Percentiles rank a stretch among this genome's conserved stretches.
These are phyloP conservation scores for Poecile atricapillus DNA, from an alignment of 2,113 vertebrate species.

Conservation along the genomic window DNA sequence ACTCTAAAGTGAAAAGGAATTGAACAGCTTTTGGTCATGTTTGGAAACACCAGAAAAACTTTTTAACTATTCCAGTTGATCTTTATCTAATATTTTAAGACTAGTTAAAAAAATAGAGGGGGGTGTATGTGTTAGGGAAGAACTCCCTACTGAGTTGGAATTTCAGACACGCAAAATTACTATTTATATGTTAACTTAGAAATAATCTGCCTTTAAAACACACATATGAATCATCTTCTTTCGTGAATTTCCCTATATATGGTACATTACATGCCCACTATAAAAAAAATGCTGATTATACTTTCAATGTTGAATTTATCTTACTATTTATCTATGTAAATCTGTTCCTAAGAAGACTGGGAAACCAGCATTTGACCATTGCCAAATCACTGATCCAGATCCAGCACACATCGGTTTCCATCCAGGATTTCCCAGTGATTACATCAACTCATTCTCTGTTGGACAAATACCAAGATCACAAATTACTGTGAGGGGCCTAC, in stretches of 20 bases:
- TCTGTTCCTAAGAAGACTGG: neutral
- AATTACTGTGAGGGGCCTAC: neutral
- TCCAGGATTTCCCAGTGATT: neutral
- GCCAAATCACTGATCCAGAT: neutral
- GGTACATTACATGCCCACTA: neutral
- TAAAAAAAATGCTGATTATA: neutral
- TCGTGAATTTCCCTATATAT: neutral
- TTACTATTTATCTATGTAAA: neutral
- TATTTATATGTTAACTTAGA: neutral
- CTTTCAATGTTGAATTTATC: neutral
- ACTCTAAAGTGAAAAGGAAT: neutral
- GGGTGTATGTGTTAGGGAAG: rapidly evolving
- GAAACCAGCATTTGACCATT: neutral
- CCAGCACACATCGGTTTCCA: neutral
- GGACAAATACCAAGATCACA: neutral
- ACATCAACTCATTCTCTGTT: neutral
- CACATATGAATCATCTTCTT: neutral
- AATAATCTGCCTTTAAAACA: neutral
- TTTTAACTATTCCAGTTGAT: neutral
- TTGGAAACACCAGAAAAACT: neutral
- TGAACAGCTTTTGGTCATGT: neutral
- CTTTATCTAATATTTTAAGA: neutral
- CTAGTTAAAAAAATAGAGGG: neutral
- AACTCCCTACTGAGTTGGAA: neutral
- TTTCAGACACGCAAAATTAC: neutral